Conservation (phyloP, 1,140 invertebrate genomes). For the Mylabris phalerata region DNA sequence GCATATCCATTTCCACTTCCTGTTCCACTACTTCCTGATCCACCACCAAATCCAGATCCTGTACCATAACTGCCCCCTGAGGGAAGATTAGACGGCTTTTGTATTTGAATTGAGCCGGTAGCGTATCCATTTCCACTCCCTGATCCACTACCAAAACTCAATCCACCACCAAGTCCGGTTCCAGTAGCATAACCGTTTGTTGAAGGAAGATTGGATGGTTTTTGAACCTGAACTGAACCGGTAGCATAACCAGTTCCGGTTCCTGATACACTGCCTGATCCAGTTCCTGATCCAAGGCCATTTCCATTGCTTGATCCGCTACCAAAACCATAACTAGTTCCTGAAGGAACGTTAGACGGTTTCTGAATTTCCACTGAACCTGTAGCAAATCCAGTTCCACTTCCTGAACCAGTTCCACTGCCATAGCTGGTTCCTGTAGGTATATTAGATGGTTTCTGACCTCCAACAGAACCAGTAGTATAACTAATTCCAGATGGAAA, state of each 20-base stretch:
- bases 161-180: too few species aligned
- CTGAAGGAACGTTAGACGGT: too few species aligned
- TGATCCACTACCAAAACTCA: too few species aligned
- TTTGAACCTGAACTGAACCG: too few species aligned
- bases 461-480: background rate
- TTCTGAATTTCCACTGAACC: too few species aligned
- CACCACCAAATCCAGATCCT: background rate
- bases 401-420: background rate
- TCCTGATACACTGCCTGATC: background rate
- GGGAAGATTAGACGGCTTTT: background rate
- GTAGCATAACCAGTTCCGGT: background rate
- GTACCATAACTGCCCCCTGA: background rate
- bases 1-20: background rate
- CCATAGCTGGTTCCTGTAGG: background rate
- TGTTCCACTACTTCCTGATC: background rate
- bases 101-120: background rate
- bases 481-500: background rate
- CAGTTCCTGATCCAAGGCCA: background rate
- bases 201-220: too few species aligned
- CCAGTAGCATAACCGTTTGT: too few species aligned
- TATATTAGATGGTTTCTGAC: background rate
- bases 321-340: too few species aligned
- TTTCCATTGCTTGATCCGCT: too few species aligned
- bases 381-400: background rate
- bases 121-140: background rate